Evolutionary conservation across 2,797 vertebrate species (phyloP), one percentile per base, ranked within the genome.

Genomic region (Lepus townsendii): DNA sequence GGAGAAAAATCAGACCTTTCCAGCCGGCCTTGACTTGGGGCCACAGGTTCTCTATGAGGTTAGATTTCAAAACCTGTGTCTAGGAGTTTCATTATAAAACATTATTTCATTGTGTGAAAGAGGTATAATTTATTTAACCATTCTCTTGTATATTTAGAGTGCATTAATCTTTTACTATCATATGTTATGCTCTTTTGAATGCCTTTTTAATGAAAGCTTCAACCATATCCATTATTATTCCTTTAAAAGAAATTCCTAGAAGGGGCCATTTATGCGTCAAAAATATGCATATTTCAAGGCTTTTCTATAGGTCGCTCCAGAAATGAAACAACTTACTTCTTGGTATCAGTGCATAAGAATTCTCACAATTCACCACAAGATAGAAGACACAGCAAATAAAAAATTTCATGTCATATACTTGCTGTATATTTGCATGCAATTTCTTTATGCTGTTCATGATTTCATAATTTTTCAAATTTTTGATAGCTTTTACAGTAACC

Each of bases 171-270:
- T 92, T 96, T 93, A 42, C 11, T 90, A 52, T 88, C 69, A 65
- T 85, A n/a, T 68, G 20, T 54, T 84, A 86, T 38, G 17, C 32
- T 82, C 0, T 83, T 38, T 94, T 68, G 47, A 84, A 91, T 76
- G 76, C 71, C 60, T 95, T 89, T 76, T 12, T 57, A 91, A 84
- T 91, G 63, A 95, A 95, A 94, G 22, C 20, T 91, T 76, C 82
- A 84, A 82, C 27, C 63, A 68, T 63, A 50, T 76, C 32, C 50
- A 76, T 79, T 89, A 30, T 38, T 94, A 94, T 82, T 54, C 52
- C 38, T 83, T 92, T 72, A 83, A 68, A 27, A 84, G 52, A 95
- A 79, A 80, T 91, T 91, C 69, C 62, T 80, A 71, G 69, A 82
- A 82, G 19, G 24, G 11, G 20, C 32, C 90, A 72, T 92, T 52